phyloP scores from a whole-genome alignment of 2,797 vertebrate genomes.

The Ciconia nigra region DNA sequence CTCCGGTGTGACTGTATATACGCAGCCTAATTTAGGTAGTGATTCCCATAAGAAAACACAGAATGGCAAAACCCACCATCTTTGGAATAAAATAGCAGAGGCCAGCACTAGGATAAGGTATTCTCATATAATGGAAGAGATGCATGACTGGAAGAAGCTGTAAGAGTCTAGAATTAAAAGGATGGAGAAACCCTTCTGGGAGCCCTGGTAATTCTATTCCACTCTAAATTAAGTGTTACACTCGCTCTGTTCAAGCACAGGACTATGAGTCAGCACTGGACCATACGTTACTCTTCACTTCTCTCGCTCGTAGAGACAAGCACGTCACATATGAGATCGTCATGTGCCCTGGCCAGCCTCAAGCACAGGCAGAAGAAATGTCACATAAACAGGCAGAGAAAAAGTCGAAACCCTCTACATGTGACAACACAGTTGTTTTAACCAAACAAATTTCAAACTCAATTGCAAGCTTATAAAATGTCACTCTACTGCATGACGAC shows the following conservation, averaged over 20 bases:
- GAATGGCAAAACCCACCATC: not conserved
- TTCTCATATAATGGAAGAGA: not conserved
- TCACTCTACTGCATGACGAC: not conserved
- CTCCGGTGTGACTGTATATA: not conserved
- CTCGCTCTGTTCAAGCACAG: not conserved
- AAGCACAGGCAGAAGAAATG: not conserved
- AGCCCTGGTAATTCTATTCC: not conserved
- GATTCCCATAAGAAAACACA: not conserved
- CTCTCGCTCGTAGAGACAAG: not conserved
- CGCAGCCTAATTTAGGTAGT: not conserved
- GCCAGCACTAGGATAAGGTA: not conserved
- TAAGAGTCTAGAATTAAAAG: not conserved
- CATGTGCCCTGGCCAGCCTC: not conserved
- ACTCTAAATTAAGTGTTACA: fast-evolving
- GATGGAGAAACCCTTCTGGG: not conserved
- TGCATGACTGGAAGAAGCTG: not conserved
- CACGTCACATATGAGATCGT: fast-evolving
- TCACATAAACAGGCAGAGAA: not conserved
- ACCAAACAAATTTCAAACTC: not conserved
- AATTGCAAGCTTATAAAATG: not conserved
- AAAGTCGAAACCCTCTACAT: not conserved
- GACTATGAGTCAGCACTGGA: not conserved
- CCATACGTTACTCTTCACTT: not conserved
- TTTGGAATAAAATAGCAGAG: not conserved
- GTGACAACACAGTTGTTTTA: not conserved